Percentiles rank a stretch among this genome's conserved stretches.
phyloP scores from a whole-genome alignment of 1,140 invertebrate genomes.

The Cecropterus lyciades region DNA sequence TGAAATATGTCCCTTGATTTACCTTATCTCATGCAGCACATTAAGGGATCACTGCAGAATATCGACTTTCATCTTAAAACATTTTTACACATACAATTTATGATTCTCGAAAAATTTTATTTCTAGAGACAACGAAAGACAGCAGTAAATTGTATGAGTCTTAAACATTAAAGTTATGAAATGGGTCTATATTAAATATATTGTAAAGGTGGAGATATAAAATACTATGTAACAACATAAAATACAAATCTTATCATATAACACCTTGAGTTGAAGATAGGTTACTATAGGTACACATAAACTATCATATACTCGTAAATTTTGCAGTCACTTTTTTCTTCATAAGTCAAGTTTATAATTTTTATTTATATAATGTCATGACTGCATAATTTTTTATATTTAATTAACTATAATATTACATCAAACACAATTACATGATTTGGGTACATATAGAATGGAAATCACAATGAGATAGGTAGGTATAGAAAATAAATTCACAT shows the following conservation, averaged over 20 bases:
- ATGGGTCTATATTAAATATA: conserved; percentile 5
- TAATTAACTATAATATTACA: conserved; percentile 28
- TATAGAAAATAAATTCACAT: conserved; percentile 9
- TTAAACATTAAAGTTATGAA: not conserved
- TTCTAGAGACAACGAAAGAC: no score
- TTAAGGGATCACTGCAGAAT: no score
- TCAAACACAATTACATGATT: conserved; percentile 32
- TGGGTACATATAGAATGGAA: conserved; percentile 23
- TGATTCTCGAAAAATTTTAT: no score
- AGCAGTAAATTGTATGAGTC: not conserved
- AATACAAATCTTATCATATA: conserved; percentile 7
- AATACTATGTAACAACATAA: conserved; percentile 2
- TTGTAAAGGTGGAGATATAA: conserved; percentile 12
- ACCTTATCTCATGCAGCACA: no score
- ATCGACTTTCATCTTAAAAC: no score
- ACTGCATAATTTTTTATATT: conserved; percentile 26
- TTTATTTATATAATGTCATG: conserved; percentile 6
- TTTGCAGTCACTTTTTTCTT: conserved; percentile 13
- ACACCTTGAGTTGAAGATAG: conserved; percentile 8
- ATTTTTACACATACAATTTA: no score
- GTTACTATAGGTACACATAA: conserved; percentile 11
- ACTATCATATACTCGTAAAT: conserved; percentile 12
- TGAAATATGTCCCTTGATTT: no score
- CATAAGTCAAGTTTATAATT: conserved; percentile 10
- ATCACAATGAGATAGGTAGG: conserved; percentile 7